Base-by-base conservation (phyloP, 53 echinoderm and acorn worm genomes). In the Glandiceps talaboti region DNA sequence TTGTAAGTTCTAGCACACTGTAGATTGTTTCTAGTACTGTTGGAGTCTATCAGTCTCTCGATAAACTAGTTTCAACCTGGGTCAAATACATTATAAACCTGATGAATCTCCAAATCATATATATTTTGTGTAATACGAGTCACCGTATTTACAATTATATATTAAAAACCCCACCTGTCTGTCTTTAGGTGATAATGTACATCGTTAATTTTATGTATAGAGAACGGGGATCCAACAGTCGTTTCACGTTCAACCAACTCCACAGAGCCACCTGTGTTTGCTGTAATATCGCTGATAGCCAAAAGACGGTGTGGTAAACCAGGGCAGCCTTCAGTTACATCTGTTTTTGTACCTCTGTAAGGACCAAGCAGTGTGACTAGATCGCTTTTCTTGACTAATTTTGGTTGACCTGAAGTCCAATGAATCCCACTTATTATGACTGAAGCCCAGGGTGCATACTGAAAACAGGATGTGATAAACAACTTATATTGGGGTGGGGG, bases 221-320 rank as follows among this genome's bases (percentile, higher is more conserved):
- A 85, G 80, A 99, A 94, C 0, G 99, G 94, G 27, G 91, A 85
- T 80, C 91, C 99, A 6, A 99, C 93, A 79, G 91, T 93, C 80
- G 93, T 94, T 30, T 91, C 91, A 28, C 93, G 93, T 26, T 87
- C 75, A 33, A 99, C 91, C 81, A 93, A 99, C 86, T 99, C 99
- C 28, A 99, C 91, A 76, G 99, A 93, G 30, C 99, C 99, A 12
- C 99, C 99, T 0, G 93, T 93, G 76, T 99, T 93, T 1, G 99
- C 99, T 1, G 99, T 93, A 79, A 99, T 99, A 86, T 99, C 99
- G 76, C 91, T 91, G 86, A 99, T 99, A 31, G 99, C 99, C 6
- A 99, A 84, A 27, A 99, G 90, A 26, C 99, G 89, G 75, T 99
- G 99, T 1, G 99, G 99, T 27, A 99, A 87, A 26, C 88, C 82